phyloP scores from a whole-genome alignment of 2,113 vertebrate species.

The Corythoichthys haematopterus region DNA sequence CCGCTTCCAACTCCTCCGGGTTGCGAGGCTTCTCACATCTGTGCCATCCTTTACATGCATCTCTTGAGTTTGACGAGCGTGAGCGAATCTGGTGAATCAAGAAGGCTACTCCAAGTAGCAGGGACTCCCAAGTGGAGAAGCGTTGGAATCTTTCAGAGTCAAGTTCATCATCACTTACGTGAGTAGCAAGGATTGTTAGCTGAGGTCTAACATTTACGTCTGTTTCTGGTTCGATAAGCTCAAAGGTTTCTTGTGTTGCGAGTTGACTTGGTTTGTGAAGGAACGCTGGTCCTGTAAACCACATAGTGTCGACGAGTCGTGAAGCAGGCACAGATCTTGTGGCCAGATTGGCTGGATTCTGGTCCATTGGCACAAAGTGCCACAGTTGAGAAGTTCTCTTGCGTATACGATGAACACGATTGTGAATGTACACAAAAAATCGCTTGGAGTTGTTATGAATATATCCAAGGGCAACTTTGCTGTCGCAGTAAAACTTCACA shows the following conservation, averaged over 20 bases:
- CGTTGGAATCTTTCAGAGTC: no score
- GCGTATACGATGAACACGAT: slow-evolving; percentile 4
- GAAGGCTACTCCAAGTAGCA: no score
- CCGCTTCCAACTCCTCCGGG: no score
- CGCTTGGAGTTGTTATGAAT: slow-evolving; percentile 13
- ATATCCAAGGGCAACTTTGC: slow-evolving; percentile 17
- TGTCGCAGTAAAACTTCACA: slow-evolving; percentile 17
- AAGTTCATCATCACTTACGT: no score
- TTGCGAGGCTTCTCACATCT: no score
- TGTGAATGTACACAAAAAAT: slow-evolving; percentile 1
- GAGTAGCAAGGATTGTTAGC: no score
- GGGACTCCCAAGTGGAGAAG: no score
- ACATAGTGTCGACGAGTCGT: neutral
- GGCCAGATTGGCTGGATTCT: slow-evolving; percentile 12
- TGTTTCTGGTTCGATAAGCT: slow-evolving; percentile 4
- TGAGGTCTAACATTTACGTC: no score
- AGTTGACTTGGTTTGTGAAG: neutral
- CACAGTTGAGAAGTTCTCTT: slow-evolving; percentile 9
- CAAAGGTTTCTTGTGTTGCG: neutral
- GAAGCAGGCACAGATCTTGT: slow-evolving; percentile 6
- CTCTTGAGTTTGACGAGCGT: neutral
- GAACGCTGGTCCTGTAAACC: slow-evolving; percentile 18
- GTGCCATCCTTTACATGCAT: no score
- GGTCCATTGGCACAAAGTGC: neutral
- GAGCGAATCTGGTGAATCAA: no score